phyloP scores from a whole-genome alignment of 2,113 vertebrate species.

The Brevimyrus niger region DNA sequence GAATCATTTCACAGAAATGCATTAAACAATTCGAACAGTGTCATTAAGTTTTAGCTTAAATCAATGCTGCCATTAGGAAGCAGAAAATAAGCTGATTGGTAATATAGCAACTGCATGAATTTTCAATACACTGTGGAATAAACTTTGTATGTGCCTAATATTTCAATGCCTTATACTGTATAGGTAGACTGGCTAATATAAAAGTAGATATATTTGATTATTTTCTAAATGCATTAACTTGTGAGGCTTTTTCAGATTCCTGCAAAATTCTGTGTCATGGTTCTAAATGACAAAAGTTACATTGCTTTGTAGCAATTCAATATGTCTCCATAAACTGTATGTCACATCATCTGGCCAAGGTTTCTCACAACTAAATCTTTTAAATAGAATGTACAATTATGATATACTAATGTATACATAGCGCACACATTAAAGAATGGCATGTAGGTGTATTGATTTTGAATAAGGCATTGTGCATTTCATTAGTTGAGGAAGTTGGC shows the following conservation, averaged over 20 bases:
- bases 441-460: background rate
- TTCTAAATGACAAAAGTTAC: background rate
- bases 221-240: background rate
- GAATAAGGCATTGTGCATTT: background rate
- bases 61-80: background rate
- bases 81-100: background rate
- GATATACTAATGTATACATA: background rate
- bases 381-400: background rate
- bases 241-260: background rate
- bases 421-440: background rate
- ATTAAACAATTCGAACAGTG: background rate
- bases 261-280: background rate
- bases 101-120: background rate
- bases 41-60: background rate
- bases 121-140: background rate
- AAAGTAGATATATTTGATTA: background rate
- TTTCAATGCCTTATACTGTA: background rate
- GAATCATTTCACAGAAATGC: background rate
- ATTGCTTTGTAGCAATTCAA: background rate
- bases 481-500: background rate
- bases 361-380: background rate
- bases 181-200: background rate
- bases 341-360: background rate
- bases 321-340: background rate
- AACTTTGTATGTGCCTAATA: background rate